These are phyloP conservation scores for Metopolophium dirhodum DNA, from an alignment of 1,140 invertebrate genomes.

Conservation along the genomic window DNA sequence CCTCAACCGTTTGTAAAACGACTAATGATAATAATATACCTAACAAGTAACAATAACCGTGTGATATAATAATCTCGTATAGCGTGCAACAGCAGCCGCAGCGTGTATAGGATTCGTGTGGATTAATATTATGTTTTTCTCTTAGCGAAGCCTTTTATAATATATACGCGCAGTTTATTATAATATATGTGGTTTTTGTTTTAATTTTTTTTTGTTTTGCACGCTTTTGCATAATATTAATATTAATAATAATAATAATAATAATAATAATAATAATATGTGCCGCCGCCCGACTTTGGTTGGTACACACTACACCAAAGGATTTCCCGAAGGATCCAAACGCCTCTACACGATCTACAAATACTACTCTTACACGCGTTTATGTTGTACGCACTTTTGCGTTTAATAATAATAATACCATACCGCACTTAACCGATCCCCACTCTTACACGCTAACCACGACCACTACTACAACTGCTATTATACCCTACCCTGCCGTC, in stretches of 20 bases:
- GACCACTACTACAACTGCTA: not conserved
- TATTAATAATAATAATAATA: not conserved
- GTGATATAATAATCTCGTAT: not conserved
- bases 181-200: not conserved
- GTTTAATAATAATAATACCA: not conserved
- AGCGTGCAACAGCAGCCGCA: not conserved
- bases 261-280: constrained; percentile 1
- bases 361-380: not conserved
- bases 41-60: not conserved
- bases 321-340: not conserved
- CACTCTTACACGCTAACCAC: not conserved
- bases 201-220: not conserved
- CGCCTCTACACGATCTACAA: not conserved
- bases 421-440: not conserved
- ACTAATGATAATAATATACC: not conserved
- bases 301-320: not conserved
- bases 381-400: not conserved
- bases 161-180: not conserved
- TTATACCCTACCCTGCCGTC: not conserved
- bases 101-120: not conserved
- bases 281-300: not conserved
- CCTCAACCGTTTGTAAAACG: not conserved
- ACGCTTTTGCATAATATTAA: constrained; percentile 8
- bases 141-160: constrained; percentile 3
- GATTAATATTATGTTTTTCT: constrained; percentile 2